Base-by-base conservation (phyloP, 2,888 invertebrate species). In the Clostera curtula region DNA sequence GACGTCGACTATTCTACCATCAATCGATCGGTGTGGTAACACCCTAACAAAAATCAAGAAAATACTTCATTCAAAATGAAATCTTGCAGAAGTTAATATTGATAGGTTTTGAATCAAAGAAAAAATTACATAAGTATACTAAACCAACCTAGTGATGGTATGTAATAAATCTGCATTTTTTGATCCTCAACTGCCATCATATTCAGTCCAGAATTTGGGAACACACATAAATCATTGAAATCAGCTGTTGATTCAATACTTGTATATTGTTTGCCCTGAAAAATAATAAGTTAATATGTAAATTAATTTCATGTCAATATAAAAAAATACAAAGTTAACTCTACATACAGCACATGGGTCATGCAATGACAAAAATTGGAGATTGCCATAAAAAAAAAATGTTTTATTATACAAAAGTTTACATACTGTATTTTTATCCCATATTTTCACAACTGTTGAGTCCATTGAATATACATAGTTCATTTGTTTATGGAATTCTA, bases 131-230 rank as follows among this genome's bases (percentile, higher is more conserved):
- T n/a, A n/a, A n/a, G n/a, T n/a, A n/a, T n/a, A 6, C n/a, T 13
- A 13, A 5, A 20, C 29, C 21, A 27, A 53, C 90, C 90, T 67
- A 92, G 80, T 49, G 90, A 89, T 25, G 98, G 98, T 40, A 98
- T 90, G 60, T 97, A 99, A 73, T 96, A 98, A 0, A 96, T 92
- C 56, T 94, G 90, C 85, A 99, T 95, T 85, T 98, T 97, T 14
- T 92, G 90, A 49, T 92, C 91, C 84, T 99, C 98, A 63, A 96
- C 97, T 0, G 98, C 97, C 66, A 98, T 88, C 73, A 99, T 95
- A 48, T 97, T 83, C 69, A 99, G 87, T 25, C 96, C 98, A 12
- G 95, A 92, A 31, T 93, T 89, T 11, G 96, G 95, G 43, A 96
- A 89, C n/a, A 94, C 86, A 69, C 95, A 95, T 24, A 99, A 86